These are phyloP conservation scores for Nemurella pictetii DNA, from an alignment of 2,888 invertebrate species.

Conservation along the genomic window DNA sequence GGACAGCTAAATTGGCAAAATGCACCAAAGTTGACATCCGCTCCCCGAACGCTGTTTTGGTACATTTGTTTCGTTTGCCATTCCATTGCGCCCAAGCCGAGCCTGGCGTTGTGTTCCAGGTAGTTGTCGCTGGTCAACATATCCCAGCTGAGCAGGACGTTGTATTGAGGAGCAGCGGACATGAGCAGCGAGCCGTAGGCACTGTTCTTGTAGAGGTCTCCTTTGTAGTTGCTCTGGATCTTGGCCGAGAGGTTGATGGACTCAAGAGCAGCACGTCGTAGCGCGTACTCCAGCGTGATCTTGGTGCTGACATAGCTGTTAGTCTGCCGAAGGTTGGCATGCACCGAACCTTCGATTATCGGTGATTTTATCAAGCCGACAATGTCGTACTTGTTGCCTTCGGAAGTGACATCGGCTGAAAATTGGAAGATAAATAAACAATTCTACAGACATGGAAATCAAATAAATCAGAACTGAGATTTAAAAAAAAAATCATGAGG, in stretches of 20 bases:
- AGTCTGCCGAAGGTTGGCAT: slow-evolving; percentile 43
- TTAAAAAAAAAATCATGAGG: no score
- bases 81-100: slow-evolving; percentile 44
- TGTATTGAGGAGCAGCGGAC: slow-evolving; percentile 37
- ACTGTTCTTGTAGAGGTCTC: slow-evolving; percentile 43
- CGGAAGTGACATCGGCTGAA: slow-evolving; percentile 45
- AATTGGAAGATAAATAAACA: no score
- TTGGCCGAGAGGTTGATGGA: slow-evolving; percentile 45
- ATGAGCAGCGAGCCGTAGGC: slow-evolving; percentile 39
- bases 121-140: slow-evolving; percentile 45
- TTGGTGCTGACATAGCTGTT: slow-evolving; percentile 45
- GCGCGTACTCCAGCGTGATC: slow-evolving; percentile 45
- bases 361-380: slow-evolving; percentile 45
- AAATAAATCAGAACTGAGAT: no score
- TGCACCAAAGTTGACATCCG: slow-evolving; percentile 43
- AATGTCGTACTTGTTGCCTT: slow-evolving; percentile 43
- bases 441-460: no score
- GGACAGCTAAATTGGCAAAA: slow-evolving; percentile 43
- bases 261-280: slow-evolving; percentile 42
- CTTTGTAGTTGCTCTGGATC: slow-evolving; percentile 44
- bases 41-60: slow-evolving; percentile 42
- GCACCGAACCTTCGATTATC: slow-evolving; percentile 44
- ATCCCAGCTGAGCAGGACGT: slow-evolving; percentile 46
- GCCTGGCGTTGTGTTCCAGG: slow-evolving; percentile 45
- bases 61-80: slow-evolving; percentile 47